Evolutionary conservation across 2,888 invertebrate genomes (phyloP), one percentile per base, ranked within the genome.

Genomic region (Amaurobius ferox): DNA sequence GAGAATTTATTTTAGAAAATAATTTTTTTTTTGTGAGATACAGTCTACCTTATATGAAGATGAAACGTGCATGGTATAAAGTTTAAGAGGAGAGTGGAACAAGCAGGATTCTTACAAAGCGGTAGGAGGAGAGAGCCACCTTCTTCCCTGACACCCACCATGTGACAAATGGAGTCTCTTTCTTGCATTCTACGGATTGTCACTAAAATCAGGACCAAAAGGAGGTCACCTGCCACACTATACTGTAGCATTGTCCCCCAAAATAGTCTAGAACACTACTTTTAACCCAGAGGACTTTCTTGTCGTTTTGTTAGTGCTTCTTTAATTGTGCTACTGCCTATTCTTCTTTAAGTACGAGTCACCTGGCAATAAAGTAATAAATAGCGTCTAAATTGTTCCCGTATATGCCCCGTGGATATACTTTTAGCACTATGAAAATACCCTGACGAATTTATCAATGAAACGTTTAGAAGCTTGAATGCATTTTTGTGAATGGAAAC

Each of bases 151-250:
- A 35, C 35, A 66, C 23, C 23, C 23, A 30, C n/a, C 9, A 19
- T 35, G 77, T 83, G 83, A 85, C 83, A 85, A 85, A 85, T 85
- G 77, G 66, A 66, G 19, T 7, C 70, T 23, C 64, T 71, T 71
- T 44, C 76, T 64, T 71, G 29, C 40, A 40, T 68, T 68, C 39
- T 55, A 26, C 62, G 30, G 30, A 61, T 35, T 61, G 62, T 61
- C 23, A 35, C 55, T 19, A 19, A 28, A 9, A 26, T 13, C 32
- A 32, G 30, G 62, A 13, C 32, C 23, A 35, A 28, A 61, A 55
- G 30, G 68, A 32, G 35, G 72, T 55, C 72, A 73, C 73, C 32
- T 62, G 62, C 30, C 73, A 73, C 73, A 35, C 61, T 16, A 39
- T 26, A 73, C 71, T 44, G 7, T 16, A 40, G 40, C 40, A 40